Percentiles rank a stretch among this genome's conserved stretches.
These are phyloP conservation scores for Yponomeuta malinellus DNA, from an alignment of 2,888 invertebrate genomes.

Conservation along the genomic window DNA sequence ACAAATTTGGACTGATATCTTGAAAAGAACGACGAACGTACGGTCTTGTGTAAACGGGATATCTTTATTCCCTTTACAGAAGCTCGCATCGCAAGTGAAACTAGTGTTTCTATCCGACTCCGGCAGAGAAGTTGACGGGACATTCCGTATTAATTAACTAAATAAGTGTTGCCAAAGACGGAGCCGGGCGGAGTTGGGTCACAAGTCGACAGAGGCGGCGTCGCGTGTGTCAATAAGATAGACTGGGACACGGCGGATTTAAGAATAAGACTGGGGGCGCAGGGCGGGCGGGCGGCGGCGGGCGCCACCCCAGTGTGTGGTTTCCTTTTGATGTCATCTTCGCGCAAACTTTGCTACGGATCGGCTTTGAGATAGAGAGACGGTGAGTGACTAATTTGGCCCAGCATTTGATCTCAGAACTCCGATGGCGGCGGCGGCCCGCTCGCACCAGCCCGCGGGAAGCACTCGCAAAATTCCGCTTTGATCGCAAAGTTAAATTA, in stretches of 20 bases:
- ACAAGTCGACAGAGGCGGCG: conserved; percentile 31
- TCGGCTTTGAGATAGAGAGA: conserved; percentile 77
- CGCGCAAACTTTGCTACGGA: conserved; percentile 77
- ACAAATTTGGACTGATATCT: not conserved
- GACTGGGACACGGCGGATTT: conserved; percentile 66
- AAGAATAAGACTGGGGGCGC: conserved; percentile 49
- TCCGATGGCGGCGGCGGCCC: conserved; percentile 61
- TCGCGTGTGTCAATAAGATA: conserved; percentile 75
- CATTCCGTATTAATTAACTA: conserved; percentile 76
- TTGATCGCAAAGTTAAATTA: conserved; percentile 77
- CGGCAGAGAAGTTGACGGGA: conserved; percentile 51
- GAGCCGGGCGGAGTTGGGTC: conserved; percentile 45
- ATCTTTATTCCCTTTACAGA: conserved; percentile 8
- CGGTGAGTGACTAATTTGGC: conserved; percentile 77
- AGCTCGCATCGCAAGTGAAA: conserved; percentile 7
- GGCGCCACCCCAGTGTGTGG: conserved; percentile 73
- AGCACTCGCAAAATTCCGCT: conserved; percentile 75
- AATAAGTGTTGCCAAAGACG: conserved; percentile 67
- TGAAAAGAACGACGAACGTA: not conserved
- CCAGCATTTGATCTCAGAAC: conserved; percentile 75
- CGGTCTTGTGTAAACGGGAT: not conserved
- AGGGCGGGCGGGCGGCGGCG: conserved; percentile 27
- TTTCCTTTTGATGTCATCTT: conserved; percentile 77
- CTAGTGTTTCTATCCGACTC: conserved; percentile 3
- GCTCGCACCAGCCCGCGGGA: conserved; percentile 63